Evolutionary conservation across 2,888 invertebrate species (phyloP).

Genomic region (Proisotoma minuta): DNA sequence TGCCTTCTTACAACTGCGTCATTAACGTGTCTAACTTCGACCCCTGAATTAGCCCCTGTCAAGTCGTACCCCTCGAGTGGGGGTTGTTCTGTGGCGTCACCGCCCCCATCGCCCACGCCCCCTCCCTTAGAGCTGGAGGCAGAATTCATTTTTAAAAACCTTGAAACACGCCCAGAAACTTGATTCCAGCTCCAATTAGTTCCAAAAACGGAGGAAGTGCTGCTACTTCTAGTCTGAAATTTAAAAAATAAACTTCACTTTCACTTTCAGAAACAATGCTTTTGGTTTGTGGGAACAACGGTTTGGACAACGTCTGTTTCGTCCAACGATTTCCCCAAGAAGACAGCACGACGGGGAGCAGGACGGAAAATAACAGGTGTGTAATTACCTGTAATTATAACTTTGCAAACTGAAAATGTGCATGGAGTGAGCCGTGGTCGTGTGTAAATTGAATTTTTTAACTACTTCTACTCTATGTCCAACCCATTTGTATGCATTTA

Average conservation of each 20-base stretch:
- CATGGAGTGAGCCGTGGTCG: no score
- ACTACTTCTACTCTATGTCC: no score
- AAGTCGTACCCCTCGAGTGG: slow-evolving; percentile 14
- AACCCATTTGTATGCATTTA: no score
- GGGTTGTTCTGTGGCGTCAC: slow-evolving; percentile 22
- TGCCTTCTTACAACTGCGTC: slow-evolving; percentile 34
- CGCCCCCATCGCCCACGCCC: slow-evolving; percentile 2
- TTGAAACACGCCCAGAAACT: no score
- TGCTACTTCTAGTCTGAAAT: not conserved
- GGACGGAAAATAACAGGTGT: no score
- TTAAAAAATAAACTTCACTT: slow-evolving; percentile 7
- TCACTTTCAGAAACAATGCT: slow-evolving; percentile 17
- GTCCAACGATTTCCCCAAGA: slow-evolving; percentile 39
- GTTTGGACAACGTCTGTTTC: slow-evolving; percentile 42
- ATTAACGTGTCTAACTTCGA: slow-evolving; percentile 36
- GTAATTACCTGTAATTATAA: no score
- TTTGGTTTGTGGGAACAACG: slow-evolving; percentile 37
- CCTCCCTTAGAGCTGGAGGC: slow-evolving; percentile 10
- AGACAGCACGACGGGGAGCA: no score
- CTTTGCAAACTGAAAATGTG: no score
- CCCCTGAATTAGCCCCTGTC: slow-evolving; percentile 27
- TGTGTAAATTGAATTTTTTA: no score
- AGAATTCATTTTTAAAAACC: no score
- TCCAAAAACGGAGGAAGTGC: not conserved
- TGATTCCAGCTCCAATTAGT: not conserved